Evolutionary conservation across 2,797 vertebrate genomes (phyloP).

Genomic region (Euphonia xanthogaster): DNA sequence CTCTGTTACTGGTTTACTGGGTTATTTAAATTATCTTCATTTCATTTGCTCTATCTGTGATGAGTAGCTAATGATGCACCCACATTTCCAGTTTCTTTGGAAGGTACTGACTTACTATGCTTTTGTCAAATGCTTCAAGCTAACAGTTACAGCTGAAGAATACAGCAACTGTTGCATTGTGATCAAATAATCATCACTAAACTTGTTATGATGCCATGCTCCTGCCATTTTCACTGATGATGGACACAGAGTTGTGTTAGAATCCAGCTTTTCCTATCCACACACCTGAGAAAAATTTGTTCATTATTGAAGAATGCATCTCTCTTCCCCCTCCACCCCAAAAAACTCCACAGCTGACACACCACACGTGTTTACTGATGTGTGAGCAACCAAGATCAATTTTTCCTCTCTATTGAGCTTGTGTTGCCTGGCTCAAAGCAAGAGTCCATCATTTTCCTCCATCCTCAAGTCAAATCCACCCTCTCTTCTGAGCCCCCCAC

Average conservation of each 20-base stretch:
- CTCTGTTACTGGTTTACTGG: background rate
- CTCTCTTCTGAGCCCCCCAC: background rate
- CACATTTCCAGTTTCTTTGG: background rate
- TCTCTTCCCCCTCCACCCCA: background rate
- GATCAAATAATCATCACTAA: background rate
- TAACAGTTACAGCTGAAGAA: background rate
- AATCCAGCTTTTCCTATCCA: background rate
- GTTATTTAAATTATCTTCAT: background rate
- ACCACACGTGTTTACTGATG: background rate
- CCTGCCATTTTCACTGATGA: background rate
- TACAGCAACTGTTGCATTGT: background rate
- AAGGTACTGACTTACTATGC: background rate
- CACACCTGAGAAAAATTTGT: background rate
- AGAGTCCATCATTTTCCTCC: background rate
- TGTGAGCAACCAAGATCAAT: background rate
- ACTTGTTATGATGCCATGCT: fast-evolving
- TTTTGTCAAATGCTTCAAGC: background rate
- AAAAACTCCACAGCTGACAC: background rate
- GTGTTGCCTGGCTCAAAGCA: background rate
- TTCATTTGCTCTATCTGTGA: background rate
- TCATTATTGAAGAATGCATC: background rate
- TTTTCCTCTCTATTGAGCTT: background rate
- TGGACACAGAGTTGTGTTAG: background rate
- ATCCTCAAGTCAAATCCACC: background rate
- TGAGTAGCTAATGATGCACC: background rate